Evolutionary conservation across 2,888 invertebrate species (phyloP).

Genomic region (Euzetes globulus): DNA sequence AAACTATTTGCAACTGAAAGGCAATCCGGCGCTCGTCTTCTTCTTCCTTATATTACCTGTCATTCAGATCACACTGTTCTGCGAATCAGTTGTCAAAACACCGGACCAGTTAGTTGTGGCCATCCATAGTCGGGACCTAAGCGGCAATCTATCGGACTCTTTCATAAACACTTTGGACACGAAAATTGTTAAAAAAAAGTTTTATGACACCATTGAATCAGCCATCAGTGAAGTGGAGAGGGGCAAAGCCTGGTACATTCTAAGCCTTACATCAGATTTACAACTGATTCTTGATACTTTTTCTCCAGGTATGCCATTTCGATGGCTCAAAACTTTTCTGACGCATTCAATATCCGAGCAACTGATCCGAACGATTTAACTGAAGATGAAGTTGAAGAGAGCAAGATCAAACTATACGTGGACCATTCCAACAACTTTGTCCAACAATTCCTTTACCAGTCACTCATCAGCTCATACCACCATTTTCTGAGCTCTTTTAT

Average conservation of each 20-base stretch:
- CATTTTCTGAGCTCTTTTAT: background rate
- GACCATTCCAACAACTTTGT: constrained; percentile 32
- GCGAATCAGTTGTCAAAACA: constrained; percentile 27
- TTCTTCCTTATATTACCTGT: constrained; percentile 31
- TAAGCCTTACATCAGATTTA: background rate
- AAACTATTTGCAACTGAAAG: constrained; percentile 26
- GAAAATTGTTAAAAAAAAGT: background rate
- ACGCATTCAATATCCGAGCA: constrained; percentile 12
- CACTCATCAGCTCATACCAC: constrained; percentile 23
- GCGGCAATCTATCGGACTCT: constrained; percentile 5
- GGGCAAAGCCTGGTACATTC: background rate
- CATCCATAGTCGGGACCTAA: constrained; percentile 9
- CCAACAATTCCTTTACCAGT: background rate
- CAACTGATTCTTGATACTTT: background rate
- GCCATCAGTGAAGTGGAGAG: background rate
- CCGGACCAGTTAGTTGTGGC: constrained; percentile 21
- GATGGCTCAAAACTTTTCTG: constrained; percentile 17
- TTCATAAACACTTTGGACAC: constrained; percentile 21
- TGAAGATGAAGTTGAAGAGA: constrained; percentile 13
- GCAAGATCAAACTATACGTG: constrained; percentile 27
- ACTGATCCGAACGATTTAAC: constrained; percentile 26
- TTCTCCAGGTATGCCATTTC: constrained; percentile 12
- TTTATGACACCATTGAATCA: background rate
- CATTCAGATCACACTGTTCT: constrained; percentile 29
- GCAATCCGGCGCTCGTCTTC: constrained; percentile 30